phyloP scores from a whole-genome alignment of 2,797 vertebrate species.

The Enteromius fasciolatus region DNA sequence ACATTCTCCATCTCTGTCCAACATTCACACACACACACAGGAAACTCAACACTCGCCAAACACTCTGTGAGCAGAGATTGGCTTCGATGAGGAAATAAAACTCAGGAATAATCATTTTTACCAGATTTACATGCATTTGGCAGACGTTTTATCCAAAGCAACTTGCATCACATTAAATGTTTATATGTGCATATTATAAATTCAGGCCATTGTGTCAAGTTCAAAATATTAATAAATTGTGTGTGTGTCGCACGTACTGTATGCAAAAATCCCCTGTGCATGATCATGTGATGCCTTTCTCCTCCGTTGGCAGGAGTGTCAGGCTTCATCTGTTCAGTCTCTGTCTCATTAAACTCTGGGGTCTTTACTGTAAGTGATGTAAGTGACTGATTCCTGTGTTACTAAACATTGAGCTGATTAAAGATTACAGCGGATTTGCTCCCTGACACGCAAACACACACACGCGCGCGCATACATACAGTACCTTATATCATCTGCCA shows the following conservation, averaged over 20 bases:
- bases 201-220: background rate
- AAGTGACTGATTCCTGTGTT: background rate
- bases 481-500: background rate
- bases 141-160: background rate
- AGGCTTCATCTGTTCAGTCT: background rate
- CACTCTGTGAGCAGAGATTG: background rate
- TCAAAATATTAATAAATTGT: background rate
- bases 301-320: background rate
- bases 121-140: background rate
- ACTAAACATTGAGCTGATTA: constrained; percentile 6
- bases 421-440: background rate
- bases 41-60: background rate
- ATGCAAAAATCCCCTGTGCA: background rate
- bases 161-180: background rate
- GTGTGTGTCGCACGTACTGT: background rate
- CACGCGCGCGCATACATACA: background rate
- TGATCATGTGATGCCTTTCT: background rate
- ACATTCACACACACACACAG: background rate
- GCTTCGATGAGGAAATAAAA: background rate
- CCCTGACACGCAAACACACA: background rate
- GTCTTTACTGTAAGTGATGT: background rate
- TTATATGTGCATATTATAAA: background rate
- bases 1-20: constrained; percentile 12
- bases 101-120: background rate
- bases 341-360: background rate